Base-by-base conservation (phyloP, 2,888 invertebrate species). In the Diarsia dahlii region DNA sequence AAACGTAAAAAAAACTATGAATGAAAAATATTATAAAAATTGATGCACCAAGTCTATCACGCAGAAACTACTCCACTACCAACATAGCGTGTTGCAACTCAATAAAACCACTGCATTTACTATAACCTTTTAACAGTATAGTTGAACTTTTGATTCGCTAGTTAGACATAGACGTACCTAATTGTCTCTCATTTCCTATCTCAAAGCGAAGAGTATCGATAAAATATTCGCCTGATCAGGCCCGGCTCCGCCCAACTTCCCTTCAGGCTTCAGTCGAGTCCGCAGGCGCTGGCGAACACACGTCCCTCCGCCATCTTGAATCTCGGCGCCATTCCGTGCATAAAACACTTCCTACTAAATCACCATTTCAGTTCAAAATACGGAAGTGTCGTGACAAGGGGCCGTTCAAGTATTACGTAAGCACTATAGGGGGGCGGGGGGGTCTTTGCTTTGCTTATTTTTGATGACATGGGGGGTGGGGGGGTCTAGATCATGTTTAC, bases 201-300 rank as follows among this genome's bases (percentile, higher is more conserved):
- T 88, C 84, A 87, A 80, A 85, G 76, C 78, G 74, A 78, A 81
- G 39, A 86, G 83, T 88, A 88, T 88, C 89, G 88, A 88, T 88
- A 88, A 88, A 88, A 88, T 88, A 88, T 82, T 86, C 77, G 84
- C 80, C 81, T 80, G 84, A 84, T 85, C 85, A 76, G 83, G 80
- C 81, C 81, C 84, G 88, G 76, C 91, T 88, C 93, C 93, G 88
- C 94, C 94, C 93, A 91, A 89, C 91, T 54, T 76, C 91, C 91
- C 92, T 92, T 92, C 93, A 93, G 91, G 89, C 93, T 92, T 93
- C 95, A 95, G 95, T 95, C 90, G 91, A 90, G 89, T 89, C 87
- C 90, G 91, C 89, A 88, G 88, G 91, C 91, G 91, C 88, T 87
- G 89, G 93, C 88, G 92, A 89, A 81, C 91, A 91, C 91, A 90